A percentile compares a stretch with the other conserved stretches of the same genome.
phyloP scores from a whole-genome alignment of 2,888 invertebrate genomes.

The Subacronicta megacephala region DNA sequence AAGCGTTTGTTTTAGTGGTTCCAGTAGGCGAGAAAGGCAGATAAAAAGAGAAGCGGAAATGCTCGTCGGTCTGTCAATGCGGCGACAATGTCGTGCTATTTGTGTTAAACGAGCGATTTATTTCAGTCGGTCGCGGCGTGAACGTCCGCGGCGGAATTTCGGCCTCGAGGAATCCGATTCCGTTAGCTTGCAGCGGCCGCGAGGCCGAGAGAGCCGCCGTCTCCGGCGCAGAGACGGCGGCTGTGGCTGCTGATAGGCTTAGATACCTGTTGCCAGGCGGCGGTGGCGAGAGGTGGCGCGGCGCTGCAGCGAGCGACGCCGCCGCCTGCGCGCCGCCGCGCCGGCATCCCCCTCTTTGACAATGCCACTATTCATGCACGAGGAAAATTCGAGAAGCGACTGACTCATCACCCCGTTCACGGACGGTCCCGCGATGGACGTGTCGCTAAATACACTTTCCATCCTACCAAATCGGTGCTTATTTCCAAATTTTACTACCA shows the following conservation, averaged over 20 bases:
- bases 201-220: slow-evolving; percentile 51
- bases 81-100: slow-evolving; percentile 87
- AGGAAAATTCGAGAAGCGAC: slow-evolving; percentile 87
- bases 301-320: slow-evolving; percentile 57
- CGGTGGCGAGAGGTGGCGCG: slow-evolving; percentile 41
- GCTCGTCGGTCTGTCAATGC: slow-evolving; percentile 85
- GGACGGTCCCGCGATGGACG: slow-evolving; percentile 59
- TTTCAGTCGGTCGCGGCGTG: slow-evolving; percentile 88
- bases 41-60: slow-evolving; percentile 86
- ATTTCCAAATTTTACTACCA: slow-evolving; percentile 53
- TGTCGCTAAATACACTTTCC: slow-evolving; percentile 59
- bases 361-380: slow-evolving; percentile 77
- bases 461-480: slow-evolving; percentile 54
- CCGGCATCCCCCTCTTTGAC: slow-evolving; percentile 74
- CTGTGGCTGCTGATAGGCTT: slow-evolving; percentile 53
- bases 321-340: slow-evolving; percentile 62
- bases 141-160: slow-evolving; percentile 87
- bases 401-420: slow-evolving; percentile 81
- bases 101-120: slow-evolving; percentile 88
- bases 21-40: slow-evolving; percentile 56
- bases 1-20: slow-evolving; percentile 67
- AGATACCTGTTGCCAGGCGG: slow-evolving; percentile 64
- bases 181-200: slow-evolving; percentile 76
- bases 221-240: slow-evolving; percentile 55
- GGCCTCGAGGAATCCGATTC: slow-evolving; percentile 86